Percentiles rank a stretch among this genome's conserved stretches.
These are phyloP conservation scores for Lamellibrachia satsuma DNA, from an alignment of 2,888 invertebrate genomes.

Conservation along the genomic window DNA sequence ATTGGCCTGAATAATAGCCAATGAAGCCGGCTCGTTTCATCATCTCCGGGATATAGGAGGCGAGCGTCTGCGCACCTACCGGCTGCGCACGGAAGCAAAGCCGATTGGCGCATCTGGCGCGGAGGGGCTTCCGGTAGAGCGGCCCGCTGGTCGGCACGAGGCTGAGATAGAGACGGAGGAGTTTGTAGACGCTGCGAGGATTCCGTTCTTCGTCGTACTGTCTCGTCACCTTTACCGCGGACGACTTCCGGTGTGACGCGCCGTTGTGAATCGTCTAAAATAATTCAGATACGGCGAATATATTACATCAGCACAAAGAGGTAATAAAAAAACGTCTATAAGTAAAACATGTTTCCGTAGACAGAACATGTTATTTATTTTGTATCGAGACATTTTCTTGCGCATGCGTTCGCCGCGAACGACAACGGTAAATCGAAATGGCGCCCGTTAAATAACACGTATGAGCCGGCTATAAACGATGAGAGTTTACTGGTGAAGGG, in stretches of 20 bases:
- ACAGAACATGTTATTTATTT: no score
- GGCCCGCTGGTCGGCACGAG: not conserved
- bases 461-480: no score
- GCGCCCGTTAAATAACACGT: no score
- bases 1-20: not conserved
- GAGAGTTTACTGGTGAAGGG: not conserved
- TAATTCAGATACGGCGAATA: not conserved
- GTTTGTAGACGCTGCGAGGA: not conserved
- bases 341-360: no score
- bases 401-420: no score
- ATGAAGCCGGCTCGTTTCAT: not conserved
- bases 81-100: not conserved
- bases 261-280: constrained; percentile 8
- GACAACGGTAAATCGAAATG: no score
- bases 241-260: not conserved
- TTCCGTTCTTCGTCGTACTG: not conserved
- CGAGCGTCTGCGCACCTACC: constrained; percentile 13
- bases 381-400: no score
- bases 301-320: not conserved
- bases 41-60: not conserved
- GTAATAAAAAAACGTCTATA: not conserved
- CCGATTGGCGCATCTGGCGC: constrained; percentile 10
- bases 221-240: not conserved
- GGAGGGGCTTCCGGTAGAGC: not conserved
- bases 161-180: constrained; percentile 2